Evolutionary conservation across 2,113 vertebrate species (phyloP).

Genomic region (Ancistrus triradiatus): DNA sequence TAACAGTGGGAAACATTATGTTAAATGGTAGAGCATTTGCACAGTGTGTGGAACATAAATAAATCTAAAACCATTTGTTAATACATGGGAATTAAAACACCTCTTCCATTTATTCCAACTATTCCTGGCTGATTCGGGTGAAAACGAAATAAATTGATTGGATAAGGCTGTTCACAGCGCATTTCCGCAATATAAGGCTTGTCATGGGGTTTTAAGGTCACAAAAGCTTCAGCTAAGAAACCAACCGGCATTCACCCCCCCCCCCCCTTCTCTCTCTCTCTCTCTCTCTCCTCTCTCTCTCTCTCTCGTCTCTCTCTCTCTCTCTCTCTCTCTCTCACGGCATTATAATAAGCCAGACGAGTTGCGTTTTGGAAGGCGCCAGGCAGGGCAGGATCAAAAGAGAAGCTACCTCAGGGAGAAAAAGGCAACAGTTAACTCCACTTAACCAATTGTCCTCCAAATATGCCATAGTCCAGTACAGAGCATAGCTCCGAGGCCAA

Average conservation of each 20-base stretch:
- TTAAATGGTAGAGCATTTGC: too few species aligned
- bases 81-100: constrained; percentile 11
- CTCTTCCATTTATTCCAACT: constrained; percentile 20
- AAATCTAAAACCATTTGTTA: too few species aligned
- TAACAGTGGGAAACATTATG: too few species aligned
- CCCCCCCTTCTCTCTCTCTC: constrained; percentile 34
- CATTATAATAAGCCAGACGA: constrained; percentile 82
- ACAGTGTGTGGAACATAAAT: too few species aligned
- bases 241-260: constrained; percentile 63
- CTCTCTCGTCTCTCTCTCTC: too few species aligned
- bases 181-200: constrained; percentile 69
- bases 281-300: constrained; percentile 21
- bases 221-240: constrained; percentile 68
- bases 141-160: constrained; percentile 56
- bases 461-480: constrained; percentile 68
- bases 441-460: constrained; percentile 75
- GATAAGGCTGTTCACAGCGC: constrained; percentile 68
- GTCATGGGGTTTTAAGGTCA: constrained; percentile 65
- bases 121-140: constrained; percentile 25
- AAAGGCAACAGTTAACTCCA: constrained; percentile 71
- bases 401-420: constrained; percentile 76
- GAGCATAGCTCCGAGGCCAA: constrained; percentile 57
- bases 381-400: constrained; percentile 76
- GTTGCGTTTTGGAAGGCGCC: constrained; percentile 79
- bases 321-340: constrained; percentile 70